These are phyloP conservation scores for Andrena dorsata DNA, from an alignment of 2,888 invertebrate genomes.

Conservation along the genomic window DNA sequence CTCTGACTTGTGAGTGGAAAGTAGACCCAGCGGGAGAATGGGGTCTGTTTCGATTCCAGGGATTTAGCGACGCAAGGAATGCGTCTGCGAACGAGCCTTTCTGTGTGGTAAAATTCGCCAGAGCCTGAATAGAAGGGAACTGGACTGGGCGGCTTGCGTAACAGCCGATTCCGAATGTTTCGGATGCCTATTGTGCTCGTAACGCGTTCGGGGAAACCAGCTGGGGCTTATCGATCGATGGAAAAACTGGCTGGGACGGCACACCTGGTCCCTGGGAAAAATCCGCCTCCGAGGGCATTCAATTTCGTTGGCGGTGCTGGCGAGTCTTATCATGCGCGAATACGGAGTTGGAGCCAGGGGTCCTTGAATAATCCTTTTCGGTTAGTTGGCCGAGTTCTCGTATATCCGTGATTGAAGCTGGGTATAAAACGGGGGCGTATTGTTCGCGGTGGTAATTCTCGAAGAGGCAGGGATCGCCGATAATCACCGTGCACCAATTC, in stretches of 20 bases:
- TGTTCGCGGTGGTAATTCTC: constrained; percentile 5
- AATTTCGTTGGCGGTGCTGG: background rate
- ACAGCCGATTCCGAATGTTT: constrained; percentile 41
- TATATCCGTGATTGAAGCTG: background rate
- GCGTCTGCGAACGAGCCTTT: constrained; percentile 32
- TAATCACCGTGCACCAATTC: constrained; percentile 34
- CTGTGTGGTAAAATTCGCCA: constrained; percentile 43
- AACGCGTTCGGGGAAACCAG: constrained; percentile 4
- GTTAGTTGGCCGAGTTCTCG: background rate
- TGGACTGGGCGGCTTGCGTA: constrained; percentile 39
- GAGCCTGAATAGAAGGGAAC: constrained; percentile 12
- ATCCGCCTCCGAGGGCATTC: background rate
- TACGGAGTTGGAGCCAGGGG: background rate
- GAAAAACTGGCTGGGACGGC: no score
- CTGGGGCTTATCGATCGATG: constrained; percentile 10
- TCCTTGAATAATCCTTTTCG: background rate
- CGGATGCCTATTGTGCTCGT: constrained; percentile 49
- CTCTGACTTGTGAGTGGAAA: background rate
- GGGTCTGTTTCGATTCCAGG: background rate
- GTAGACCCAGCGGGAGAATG: constrained; percentile 8
- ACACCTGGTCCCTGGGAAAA: background rate
- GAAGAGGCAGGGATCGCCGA: background rate
- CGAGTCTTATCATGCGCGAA: background rate
- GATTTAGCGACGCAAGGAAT: constrained; percentile 16
- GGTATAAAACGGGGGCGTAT: background rate